These are phyloP conservation scores for Heliconius hewitsoni DNA, from an alignment of 1,140 invertebrate species.

Conservation along the genomic window DNA sequence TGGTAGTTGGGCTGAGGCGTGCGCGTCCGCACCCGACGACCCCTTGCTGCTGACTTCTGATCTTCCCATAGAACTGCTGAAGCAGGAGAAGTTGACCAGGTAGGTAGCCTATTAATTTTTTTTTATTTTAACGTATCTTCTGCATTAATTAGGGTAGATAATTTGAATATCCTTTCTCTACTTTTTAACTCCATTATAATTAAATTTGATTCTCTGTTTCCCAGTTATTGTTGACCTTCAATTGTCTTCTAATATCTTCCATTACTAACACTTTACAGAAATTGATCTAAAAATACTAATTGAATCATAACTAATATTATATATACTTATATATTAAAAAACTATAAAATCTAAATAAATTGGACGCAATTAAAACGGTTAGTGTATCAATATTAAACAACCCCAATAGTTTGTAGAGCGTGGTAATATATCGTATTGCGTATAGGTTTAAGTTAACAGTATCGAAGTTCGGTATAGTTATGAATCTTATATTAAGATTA, in stretches of 20 bases:
- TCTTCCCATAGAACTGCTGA: conserved; percentile 88
- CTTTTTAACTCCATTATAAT: too few species aligned
- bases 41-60: conserved; percentile 81
- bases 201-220: too few species aligned
- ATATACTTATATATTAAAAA: background rate
- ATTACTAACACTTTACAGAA: too few species aligned
- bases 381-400: background rate
- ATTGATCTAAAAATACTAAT: too few species aligned
- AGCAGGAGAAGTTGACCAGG: conserved; percentile 88
- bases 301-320: too few species aligned
- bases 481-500: background rate
- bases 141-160: too few species aligned
- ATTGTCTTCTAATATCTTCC: too few species aligned
- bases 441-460: background rate
- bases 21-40: conserved; percentile 75
- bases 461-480: background rate
- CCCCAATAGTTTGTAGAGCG: background rate
- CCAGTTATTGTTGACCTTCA: too few species aligned
- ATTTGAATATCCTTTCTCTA: too few species aligned
- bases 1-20: conserved; percentile 80
- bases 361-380: background rate
- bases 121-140: too few species aligned
- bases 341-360: background rate
- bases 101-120: conserved; percentile 24
- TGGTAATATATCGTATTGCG: background rate